These are phyloP conservation scores for Chelonoidis abingdonii DNA, from an alignment of 2,113 vertebrate species.

Conservation along the genomic window DNA sequence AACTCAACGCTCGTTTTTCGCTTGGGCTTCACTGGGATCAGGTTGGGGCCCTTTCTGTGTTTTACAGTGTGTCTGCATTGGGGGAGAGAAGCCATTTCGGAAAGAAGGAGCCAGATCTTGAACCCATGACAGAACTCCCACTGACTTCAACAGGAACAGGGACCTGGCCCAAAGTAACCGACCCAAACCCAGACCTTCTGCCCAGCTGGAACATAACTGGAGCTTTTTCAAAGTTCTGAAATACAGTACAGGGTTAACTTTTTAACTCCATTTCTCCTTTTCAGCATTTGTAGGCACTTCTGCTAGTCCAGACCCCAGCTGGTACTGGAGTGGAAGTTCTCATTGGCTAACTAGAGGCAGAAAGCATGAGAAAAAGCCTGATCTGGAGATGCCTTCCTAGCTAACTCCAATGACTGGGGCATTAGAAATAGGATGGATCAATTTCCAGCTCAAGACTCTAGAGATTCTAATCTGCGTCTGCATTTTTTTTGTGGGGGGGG, in stretches of 20 bases:
- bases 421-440: neutral
- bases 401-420: neutral
- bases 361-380: slow-evolving; percentile 35
- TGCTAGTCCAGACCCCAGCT: neutral
- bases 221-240: slow-evolving; percentile 32
- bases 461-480: slow-evolving; percentile 1
- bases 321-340: neutral
- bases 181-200: neutral
- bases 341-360: neutral
- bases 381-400: neutral
- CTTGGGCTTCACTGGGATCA: neutral
- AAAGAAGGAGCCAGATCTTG: neutral
- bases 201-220: neutral
- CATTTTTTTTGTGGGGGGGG: neutral
- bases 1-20: neutral
- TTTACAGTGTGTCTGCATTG: neutral
- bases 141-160: neutral
- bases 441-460: slow-evolving; percentile 44
- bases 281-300: slow-evolving; percentile 13
- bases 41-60: neutral
- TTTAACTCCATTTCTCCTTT: neutral
- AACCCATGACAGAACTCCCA: neutral
- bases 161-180: neutral
- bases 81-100: neutral
- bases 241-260: slow-evolving; percentile 7